phyloP scores from a whole-genome alignment of 1,140 invertebrate species.

The Drosophila neocordata region DNA sequence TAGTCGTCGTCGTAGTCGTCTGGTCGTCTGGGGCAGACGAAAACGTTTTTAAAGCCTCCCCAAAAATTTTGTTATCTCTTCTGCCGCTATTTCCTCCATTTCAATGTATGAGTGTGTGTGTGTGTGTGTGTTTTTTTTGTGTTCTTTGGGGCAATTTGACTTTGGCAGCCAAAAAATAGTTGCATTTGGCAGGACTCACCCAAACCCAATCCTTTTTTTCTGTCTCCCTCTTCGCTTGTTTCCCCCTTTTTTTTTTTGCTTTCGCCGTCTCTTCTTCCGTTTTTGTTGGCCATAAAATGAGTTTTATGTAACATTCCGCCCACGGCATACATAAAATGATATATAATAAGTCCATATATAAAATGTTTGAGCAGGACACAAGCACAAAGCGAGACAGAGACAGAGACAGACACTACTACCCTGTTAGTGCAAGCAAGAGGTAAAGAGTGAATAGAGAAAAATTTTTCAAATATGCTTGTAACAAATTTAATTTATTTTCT shows the following conservation, averaged over 20 bases:
- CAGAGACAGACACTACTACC: no score
- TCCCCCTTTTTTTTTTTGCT: neutral
- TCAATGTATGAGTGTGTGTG: neutral
- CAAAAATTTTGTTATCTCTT: slow-evolving; percentile 38
- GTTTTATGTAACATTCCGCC: slow-evolving; percentile 74
- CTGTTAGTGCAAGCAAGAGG: neutral
- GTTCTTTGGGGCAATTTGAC: slow-evolving; percentile 38
- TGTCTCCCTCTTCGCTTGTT: neutral
- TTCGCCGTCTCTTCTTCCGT: slow-evolving; percentile 6
- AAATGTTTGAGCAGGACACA: slow-evolving; percentile 8
- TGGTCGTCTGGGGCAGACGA: slow-evolving; percentile 42
- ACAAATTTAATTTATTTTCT: slow-evolving; percentile 80
- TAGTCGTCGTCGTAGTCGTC: slow-evolving; percentile 43
- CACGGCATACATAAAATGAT: slow-evolving; percentile 69
- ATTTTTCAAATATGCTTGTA: slow-evolving; percentile 76
- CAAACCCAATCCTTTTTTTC: neutral
- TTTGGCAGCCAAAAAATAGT: slow-evolving; percentile 43
- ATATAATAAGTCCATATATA: slow-evolving; percentile 49
- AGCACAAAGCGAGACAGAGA: slow-evolving; percentile 10
- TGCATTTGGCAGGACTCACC: slow-evolving; percentile 31
- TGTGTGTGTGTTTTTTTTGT: neutral
- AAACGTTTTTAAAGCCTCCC: slow-evolving; percentile 43
- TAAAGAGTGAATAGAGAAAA: slow-evolving; percentile 9
- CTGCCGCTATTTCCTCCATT: slow-evolving; percentile 8
- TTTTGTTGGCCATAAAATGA: slow-evolving; percentile 61